A percentile compares a stretch with the other conserved stretches of the same genome.
These are phyloP conservation scores for Melanotus villosus DNA, from an alignment of 2,888 invertebrate species.

Conservation along the genomic window DNA sequence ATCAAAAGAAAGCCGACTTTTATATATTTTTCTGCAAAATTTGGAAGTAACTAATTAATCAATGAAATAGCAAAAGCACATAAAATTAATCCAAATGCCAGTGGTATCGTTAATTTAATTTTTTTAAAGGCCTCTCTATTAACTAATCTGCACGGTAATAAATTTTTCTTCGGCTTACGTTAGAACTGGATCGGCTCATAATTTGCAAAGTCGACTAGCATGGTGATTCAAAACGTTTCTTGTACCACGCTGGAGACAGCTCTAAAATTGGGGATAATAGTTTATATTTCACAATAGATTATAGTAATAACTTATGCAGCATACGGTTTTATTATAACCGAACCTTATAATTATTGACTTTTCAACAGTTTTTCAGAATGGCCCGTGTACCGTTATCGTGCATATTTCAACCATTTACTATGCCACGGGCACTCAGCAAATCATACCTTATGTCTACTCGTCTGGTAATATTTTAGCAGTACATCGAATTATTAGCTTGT, in stretches of 20 bases:
- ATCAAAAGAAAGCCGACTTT: too few species aligned
- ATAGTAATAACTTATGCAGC: conserved; percentile 44
- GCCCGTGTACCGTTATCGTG: conserved; percentile 39
- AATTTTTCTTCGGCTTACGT: conserved; percentile 4
- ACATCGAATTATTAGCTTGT: conserved; percentile 42
- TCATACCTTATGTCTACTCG: conserved; percentile 44
- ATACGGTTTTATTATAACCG: conserved; percentile 40
- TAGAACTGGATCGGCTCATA: conserved; percentile 21
- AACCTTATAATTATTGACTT: conserved; percentile 46
- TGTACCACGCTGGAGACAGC: background rate
- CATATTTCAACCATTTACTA: conserved; percentile 41
- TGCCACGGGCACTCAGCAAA: conserved; percentile 41
- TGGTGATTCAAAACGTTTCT: conserved; percentile 24
- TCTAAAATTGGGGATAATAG: conserved; percentile 31
- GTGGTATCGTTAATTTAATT: background rate
- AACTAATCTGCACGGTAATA: conserved; percentile 31
- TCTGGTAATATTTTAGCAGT: conserved; percentile 41
- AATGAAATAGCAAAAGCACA: background rate
- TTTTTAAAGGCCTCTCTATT: conserved; percentile 11
- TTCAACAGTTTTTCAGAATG: conserved; percentile 48
- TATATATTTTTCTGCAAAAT: background rate
- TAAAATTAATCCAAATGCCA: conserved; percentile 9
- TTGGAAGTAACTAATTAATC: background rate
- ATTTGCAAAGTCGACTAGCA: conserved; percentile 27
- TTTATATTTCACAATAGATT: conserved; percentile 45